These are phyloP conservation scores for Xanthia icteritia DNA, from an alignment of 2,888 invertebrate genomes.

Conservation along the genomic window DNA sequence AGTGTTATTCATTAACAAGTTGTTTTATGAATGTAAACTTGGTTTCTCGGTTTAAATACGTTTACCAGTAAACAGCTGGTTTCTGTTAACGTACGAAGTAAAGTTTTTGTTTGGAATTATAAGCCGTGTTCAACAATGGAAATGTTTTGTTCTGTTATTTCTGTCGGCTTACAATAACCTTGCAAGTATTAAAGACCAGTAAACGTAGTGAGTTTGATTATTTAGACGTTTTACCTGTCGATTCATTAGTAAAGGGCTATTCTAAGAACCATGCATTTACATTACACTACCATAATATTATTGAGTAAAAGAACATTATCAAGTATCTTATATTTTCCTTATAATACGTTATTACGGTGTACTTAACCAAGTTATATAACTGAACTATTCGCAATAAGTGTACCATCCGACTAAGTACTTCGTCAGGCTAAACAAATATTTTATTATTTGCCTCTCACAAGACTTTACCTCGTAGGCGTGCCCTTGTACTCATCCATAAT, in stretches of 20 bases:
- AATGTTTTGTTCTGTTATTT: slow-evolving; percentile 27
- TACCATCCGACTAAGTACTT: slow-evolving; percentile 34
- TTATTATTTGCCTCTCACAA: slow-evolving; percentile 59
- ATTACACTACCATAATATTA: not conserved
- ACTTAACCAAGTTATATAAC: slow-evolving; percentile 16
- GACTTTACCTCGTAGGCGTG: slow-evolving; percentile 58
- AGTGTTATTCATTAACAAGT: slow-evolving; percentile 57
- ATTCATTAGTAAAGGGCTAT: not conserved
- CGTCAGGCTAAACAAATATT: slow-evolving; percentile 64
- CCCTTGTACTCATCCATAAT: slow-evolving; percentile 53
- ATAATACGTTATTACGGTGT: slow-evolving; percentile 6
- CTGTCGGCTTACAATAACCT: slow-evolving; percentile 14
- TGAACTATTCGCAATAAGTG: slow-evolving; percentile 17
- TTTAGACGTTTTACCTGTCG: slow-evolving; percentile 12
- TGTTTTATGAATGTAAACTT: slow-evolving; percentile 53
- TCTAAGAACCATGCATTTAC: not conserved
- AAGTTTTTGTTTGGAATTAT: slow-evolving; percentile 46
- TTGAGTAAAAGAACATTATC: not conserved
- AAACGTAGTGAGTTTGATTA: slow-evolving; percentile 4
- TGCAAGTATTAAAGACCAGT: not conserved
- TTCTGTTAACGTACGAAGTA: slow-evolving; percentile 29
- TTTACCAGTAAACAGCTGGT: slow-evolving; percentile 47
- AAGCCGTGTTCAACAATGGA: slow-evolving; percentile 35
- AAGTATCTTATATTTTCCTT: slow-evolving; percentile 30
- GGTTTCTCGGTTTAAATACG: slow-evolving; percentile 35